A percentile compares a stretch with the other conserved stretches of the same genome.
Conservation (phyloP, 1,140 invertebrate genomes). For the Drosophila cardini region DNA sequence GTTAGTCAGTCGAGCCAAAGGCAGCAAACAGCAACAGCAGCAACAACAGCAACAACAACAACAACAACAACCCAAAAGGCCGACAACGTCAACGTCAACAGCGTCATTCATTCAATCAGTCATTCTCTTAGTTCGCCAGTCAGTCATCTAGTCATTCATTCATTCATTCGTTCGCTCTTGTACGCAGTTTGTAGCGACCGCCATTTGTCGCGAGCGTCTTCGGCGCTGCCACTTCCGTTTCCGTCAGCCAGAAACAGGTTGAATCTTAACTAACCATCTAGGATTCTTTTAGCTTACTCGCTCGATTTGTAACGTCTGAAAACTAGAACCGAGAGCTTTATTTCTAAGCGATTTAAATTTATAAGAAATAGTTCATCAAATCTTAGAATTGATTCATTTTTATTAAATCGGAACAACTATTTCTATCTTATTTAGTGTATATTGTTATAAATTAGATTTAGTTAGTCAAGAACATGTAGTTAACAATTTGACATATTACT, state of each 20-base stretch:
- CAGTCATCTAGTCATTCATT: conserved; percentile 8
- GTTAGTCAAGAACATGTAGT: too few species aligned
- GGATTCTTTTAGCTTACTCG: not conserved
- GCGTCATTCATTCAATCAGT: conserved; percentile 59
- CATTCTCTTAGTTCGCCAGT: conserved; percentile 23
- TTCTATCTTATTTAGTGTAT: not conserved
- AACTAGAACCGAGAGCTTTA: not conserved
- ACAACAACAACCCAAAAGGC: conserved; percentile 27
- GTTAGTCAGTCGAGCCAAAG: conserved; percentile 44
- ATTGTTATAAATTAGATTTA: not conserved
- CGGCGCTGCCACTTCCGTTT: conserved; percentile 58
- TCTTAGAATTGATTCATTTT: too few species aligned
- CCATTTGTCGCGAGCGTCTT: conserved; percentile 55
- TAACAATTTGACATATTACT: too few species aligned
- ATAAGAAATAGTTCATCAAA: not conserved
- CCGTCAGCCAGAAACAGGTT: conserved; percentile 38
- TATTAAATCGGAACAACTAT: too few species aligned
- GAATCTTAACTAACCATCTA: conserved; percentile 18
- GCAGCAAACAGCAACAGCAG: conserved; percentile 1
- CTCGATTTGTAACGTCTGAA: not conserved
- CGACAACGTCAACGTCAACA: conserved; percentile 53
- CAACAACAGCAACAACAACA: conserved; percentile 4
- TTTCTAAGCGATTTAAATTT: not conserved
- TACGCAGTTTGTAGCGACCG: conserved; percentile 32
- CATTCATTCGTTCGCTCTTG: conserved; percentile 9